Conservation (phyloP, 2,113 vertebrate genomes). For the Ellobius talpinus region DNA sequence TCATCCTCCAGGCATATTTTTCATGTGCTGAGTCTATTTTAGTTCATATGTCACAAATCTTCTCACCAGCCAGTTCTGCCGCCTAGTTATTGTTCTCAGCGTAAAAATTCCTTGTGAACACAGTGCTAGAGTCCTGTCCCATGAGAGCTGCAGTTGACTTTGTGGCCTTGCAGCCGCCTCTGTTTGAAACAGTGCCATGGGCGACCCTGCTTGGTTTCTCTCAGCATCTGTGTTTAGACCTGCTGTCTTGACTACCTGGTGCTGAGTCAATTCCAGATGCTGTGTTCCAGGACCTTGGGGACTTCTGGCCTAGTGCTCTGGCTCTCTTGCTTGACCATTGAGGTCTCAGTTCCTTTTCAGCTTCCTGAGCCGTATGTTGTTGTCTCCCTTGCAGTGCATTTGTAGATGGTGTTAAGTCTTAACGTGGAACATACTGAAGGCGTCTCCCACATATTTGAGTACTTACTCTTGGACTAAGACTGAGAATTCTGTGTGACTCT, state of each 20-base stretch:
- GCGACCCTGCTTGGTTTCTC: neutral
- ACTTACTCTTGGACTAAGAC: neutral
- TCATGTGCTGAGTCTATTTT: neutral
- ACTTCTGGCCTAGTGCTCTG: neutral
- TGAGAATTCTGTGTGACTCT: neutral
- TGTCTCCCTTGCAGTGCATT: rapidly evolving
- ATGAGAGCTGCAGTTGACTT: neutral
- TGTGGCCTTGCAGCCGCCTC: neutral
- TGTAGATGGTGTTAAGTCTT: neutral
- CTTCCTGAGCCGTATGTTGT: neutral
- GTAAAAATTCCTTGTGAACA: too few species aligned
- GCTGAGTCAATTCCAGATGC: too few species aligned
- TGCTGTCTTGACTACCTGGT: too few species aligned
- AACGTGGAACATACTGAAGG: neutral
- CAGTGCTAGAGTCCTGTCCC: neutral
- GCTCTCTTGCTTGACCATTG: neutral
- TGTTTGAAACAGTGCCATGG: neutral
- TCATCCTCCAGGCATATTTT: neutral
- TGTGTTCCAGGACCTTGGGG: neutral
- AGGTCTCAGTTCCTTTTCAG: neutral
- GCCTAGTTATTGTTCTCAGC: neutral
- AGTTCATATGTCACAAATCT: neutral
- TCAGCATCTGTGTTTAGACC: neutral
- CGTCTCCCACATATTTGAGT: neutral
- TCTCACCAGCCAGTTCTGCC: neutral